Evolutionary conservation across 53 echinoderm and acorn worm species (phyloP), one percentile per base, ranked within the genome.

Genomic region (Zoroaster sp.): DNA sequence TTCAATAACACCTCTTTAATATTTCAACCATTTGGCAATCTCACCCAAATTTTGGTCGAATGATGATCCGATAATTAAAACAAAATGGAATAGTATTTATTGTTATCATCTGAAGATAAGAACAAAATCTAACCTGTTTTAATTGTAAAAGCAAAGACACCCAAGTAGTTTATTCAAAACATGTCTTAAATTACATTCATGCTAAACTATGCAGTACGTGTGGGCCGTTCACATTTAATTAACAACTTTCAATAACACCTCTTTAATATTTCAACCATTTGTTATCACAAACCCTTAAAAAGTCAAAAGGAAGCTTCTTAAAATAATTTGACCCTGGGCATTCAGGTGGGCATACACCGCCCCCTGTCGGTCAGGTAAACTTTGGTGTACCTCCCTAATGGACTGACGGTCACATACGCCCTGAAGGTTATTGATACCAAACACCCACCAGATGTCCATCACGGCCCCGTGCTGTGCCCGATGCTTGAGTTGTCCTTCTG

Each of bases 321-420:
- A 80, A 63, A 34, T 2, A 55, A 35, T 42, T 37, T 42, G 81
- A 41, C 81, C 81, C 66, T 42, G 41, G 66, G 25, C 40, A 4
- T 14, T 81, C 81, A 81, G 81, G 81, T 66, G 81, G 66, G 12
- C 66, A 59, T 4, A 81, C 81, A 81, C 81, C 81, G 81, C 81
- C 81, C 81, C 81, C 81, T 81, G 81, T 81, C 36, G 81, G 66
- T 81, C 41, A n/a, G 8, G 40, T 67, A 81, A 81, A 81, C 81
- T 54, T 78, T 67, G 42, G 21, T 35, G 35, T n/a, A 39, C 66
- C 66, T n/a, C 43, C 40, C 42, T 81, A 42, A 81, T 66, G 81
- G 66, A 32, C 41, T 43, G 67, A 81, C 25, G 81, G 67, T 31
- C 81, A 66, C 66, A 54, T 34, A 4, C 40, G 63, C 40, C 42